Evolutionary conservation across 2,888 invertebrate species (phyloP).

Genomic region (Iselma pallidipennis): DNA sequence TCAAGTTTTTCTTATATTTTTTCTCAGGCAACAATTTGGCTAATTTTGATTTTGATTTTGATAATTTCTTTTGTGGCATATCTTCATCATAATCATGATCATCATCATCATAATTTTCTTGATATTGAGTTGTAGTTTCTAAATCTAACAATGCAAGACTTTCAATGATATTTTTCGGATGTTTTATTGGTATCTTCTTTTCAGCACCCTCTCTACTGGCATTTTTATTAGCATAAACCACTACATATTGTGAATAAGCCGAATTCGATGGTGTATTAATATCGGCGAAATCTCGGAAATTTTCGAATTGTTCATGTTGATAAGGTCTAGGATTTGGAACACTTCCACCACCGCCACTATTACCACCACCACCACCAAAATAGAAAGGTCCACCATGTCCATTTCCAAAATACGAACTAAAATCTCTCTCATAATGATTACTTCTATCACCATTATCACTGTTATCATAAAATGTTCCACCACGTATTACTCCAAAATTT

Average conservation of each 20-base stretch:
- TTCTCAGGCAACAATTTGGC: slow-evolving; percentile 60
- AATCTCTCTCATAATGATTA: slow-evolving; percentile 60
- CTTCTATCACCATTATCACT: slow-evolving; percentile 70
- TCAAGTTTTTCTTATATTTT: slow-evolving; percentile 51
- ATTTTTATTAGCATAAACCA: slow-evolving; percentile 83
- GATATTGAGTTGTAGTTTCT: slow-evolving; percentile 46
- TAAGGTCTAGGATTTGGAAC: slow-evolving; percentile 74
- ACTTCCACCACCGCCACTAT: slow-evolving; percentile 48
- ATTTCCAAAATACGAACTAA: slow-evolving; percentile 67
- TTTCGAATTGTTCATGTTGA: slow-evolving; percentile 83
- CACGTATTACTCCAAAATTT: slow-evolving; percentile 83
- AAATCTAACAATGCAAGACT: slow-evolving; percentile 74
- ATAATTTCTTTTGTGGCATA: slow-evolving; percentile 55
- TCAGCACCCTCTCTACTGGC: slow-evolving; percentile 63
- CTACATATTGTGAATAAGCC: slow-evolving; percentile 81
- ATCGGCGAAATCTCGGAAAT: slow-evolving; percentile 89
- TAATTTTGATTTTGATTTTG: slow-evolving; percentile 70
- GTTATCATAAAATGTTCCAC: slow-evolving; percentile 82
- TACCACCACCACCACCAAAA: slow-evolving; percentile 45
- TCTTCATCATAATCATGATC: slow-evolving; percentile 18
- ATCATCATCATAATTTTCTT: not conserved
- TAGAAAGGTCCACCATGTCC: slow-evolving; percentile 73
- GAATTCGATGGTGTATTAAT: slow-evolving; percentile 82
- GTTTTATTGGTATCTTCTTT: slow-evolving; percentile 49
- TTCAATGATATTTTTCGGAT: slow-evolving; percentile 77